phyloP scores from a whole-genome alignment of 2,888 invertebrate species.

The Cheilosia vulpina region DNA sequence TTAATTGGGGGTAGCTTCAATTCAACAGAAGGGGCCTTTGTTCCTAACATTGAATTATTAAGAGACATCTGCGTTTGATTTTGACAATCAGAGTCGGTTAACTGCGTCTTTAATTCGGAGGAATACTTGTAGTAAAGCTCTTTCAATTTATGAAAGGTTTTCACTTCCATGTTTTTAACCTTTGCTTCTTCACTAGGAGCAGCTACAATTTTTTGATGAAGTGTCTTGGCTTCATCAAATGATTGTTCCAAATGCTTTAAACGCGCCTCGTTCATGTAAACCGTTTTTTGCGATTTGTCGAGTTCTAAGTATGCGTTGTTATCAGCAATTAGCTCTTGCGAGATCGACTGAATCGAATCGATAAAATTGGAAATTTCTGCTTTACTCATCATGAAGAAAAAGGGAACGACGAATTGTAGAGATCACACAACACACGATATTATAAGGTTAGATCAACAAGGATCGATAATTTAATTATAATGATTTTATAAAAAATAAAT shows the following conservation, averaged over 20 bases:
- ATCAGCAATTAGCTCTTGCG: neutral
- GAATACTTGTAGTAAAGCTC: neutral
- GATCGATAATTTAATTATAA: neutral
- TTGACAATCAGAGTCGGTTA: no score
- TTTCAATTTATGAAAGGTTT: constrained; percentile 14
- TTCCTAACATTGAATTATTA: neutral
- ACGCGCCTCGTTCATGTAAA: no score
- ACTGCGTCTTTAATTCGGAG: no score
- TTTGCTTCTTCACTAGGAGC: constrained; percentile 5
- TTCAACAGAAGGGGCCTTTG: neutral
- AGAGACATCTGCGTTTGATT: no score
- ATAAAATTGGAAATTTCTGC: neutral
- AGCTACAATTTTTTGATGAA: constrained; percentile 9
- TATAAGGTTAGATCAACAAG: no score
- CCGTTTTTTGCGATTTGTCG: neutral
- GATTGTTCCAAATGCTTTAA: no score
- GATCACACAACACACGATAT: neutral
- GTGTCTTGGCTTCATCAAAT: neutral
- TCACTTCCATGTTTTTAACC: neutral
- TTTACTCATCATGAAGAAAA: constrained; percentile 1
- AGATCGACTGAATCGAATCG: neutral
- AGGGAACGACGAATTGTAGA: neutral
- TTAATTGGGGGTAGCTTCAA: neutral
- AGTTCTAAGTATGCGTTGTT: neutral
- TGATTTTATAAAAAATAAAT: neutral